Evolutionary conservation across 2,888 invertebrate genomes (phyloP), one percentile per base, ranked within the genome.

Genomic region (Tenthredo livida): DNA sequence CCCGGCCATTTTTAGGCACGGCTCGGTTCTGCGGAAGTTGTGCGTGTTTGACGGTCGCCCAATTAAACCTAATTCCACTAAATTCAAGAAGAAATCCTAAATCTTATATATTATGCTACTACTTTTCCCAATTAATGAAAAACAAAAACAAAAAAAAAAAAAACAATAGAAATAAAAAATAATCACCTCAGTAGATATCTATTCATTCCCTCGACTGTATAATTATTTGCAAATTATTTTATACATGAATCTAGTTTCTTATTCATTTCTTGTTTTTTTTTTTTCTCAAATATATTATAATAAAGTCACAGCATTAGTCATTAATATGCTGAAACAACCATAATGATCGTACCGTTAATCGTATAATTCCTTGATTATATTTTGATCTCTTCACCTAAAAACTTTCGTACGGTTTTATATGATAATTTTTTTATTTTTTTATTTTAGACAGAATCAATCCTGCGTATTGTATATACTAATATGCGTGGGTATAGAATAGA

Each of bases 1-100:
- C 61, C 58, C 80, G 37, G 80, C 80, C 58, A 80, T 80, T 80
- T 80, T 80, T 80, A 80, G 80, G 80, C 80, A 80, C 58, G 61
- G 29, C 58, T n/a, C 50, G 50, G 40, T 80, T 80, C 37, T 61
- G 80, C 58, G 80, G 77, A 77, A 77, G 54, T 77, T 80, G 58
- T 80, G 58, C 61, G 58, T 61, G 80, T 80, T 80, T 61, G 37
- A 25, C 80, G 58, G 21, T 80, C 37, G 17, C 29, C 21, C 61
- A 40, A 80, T 80, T 80, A 61, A 77, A 80, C 80, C 17, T 80
- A 25, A 80, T 61, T 61, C 61, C 33, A 77, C 54, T 54, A 54
- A 33, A 54, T 77, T 77, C 33, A 0, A 77, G 33, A 54, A 47
- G 58, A 61, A 40, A 58, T 61, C 50, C 15, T 40, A 40, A 80